Percentiles rank a stretch among this genome's conserved stretches.
Conservation (phyloP, 1,140 invertebrate genomes). For the Pinna nobilis region DNA sequence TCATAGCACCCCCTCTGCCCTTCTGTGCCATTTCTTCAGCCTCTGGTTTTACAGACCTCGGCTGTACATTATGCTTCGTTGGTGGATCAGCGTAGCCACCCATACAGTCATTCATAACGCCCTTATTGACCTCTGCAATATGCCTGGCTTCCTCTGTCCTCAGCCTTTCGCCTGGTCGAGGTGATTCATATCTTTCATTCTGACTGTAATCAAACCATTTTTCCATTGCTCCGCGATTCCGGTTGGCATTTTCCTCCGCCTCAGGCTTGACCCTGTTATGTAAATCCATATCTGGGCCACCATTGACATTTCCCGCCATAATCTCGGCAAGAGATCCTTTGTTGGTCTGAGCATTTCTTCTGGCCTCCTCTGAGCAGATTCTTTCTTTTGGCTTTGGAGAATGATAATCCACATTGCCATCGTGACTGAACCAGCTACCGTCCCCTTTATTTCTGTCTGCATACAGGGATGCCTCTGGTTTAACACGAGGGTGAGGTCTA, state of each 20-base stretch:
- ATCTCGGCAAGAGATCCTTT: constrained; percentile 25
- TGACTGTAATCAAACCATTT: constrained; percentile 62
- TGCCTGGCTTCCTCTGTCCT: constrained; percentile 52
- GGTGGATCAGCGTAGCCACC: constrained; percentile 63
- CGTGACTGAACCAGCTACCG: constrained; percentile 29
- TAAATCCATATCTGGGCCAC: constrained; percentile 21
- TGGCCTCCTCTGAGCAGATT: constrained; percentile 21
- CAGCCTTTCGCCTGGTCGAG: constrained; percentile 49
- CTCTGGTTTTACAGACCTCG: constrained; percentile 57
- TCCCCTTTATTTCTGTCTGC: constrained; percentile 48
- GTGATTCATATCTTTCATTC: constrained; percentile 56
- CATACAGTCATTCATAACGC: constrained; percentile 64
- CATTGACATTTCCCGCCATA: constrained; percentile 24
- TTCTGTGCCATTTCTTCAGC: constrained; percentile 57
- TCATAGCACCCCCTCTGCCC: constrained; percentile 67
- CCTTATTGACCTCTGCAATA: constrained; percentile 60
- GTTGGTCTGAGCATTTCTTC: constrained; percentile 28
- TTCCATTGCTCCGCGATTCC: constrained; percentile 60
- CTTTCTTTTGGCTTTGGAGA: constrained; percentile 22
- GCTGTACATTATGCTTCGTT: constrained; percentile 50
- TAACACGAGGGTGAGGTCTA: constrained; percentile 58
- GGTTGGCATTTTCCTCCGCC: constrained; percentile 49
- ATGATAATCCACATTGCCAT: constrained; percentile 15
- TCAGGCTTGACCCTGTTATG: constrained; percentile 42
- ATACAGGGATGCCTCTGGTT: constrained; percentile 55